Conservation (phyloP, 2,113 vertebrate species). For the Micronycteris hirsuta region DNA sequence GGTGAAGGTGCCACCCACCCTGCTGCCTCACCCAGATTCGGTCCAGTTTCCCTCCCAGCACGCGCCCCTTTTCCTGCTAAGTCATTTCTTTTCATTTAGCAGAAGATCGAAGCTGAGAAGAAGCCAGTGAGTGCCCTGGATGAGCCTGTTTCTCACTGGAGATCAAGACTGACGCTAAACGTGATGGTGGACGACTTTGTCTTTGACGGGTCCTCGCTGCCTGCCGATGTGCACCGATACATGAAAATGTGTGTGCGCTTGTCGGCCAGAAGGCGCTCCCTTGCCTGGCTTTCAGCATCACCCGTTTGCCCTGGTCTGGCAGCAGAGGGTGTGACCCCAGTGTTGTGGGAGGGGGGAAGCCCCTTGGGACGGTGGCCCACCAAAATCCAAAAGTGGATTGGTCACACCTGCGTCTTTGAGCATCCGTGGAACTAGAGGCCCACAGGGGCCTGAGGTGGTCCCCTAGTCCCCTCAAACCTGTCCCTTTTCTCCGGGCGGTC, state of each 20-base stretch:
- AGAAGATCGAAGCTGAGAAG: slow-evolving; percentile 83
- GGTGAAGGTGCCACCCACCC: rapidly evolving
- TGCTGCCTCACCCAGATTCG: too few relatives aligned
- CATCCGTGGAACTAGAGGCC: rapidly evolving
- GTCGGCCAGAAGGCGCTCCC: rapidly evolving
- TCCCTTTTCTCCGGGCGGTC: neutral
- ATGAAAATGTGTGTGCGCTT: slow-evolving; percentile 89
- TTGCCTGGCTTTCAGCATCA: rapidly evolving
- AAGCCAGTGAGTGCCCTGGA: slow-evolving; percentile 78
- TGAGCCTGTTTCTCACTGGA: slow-evolving; percentile 94
- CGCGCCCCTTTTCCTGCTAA: neutral
- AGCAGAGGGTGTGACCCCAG: neutral
- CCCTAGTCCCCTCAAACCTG: neutral
- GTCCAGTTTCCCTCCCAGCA: too few relatives aligned
- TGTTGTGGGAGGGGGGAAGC: neutral
- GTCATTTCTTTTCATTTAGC: neutral
- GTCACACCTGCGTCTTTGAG: neutral
- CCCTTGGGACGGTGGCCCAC: neutral
- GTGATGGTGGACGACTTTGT: slow-evolving; percentile 93
- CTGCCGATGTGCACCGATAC: slow-evolving; percentile 94
- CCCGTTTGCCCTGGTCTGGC: rapidly evolving
- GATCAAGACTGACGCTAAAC: slow-evolving; percentile 92
- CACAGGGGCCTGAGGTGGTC: neutral
- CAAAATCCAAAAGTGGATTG: too few relatives aligned
- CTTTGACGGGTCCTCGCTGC: slow-evolving; percentile 93